Conservation (phyloP, 2,113 vertebrate genomes). For the human region GRCh38 chr7:119103001-119103500, state of each 20-base stretch:
- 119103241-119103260: neutral
- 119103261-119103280: neutral
- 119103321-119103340: neutral
- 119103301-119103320: neutral
- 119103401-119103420: neutral
- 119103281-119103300: neutral
- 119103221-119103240: neutral
- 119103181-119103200: neutral
- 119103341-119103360: neutral
- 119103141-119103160: neutral
- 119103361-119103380: neutral
- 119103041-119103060: neutral
- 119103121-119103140: neutral
- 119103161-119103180: neutral
- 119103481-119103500: neutral
- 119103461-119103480: neutral
- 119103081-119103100: neutral
- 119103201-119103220: neutral
- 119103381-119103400: neutral
- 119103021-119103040: neutral
- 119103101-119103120: neutral
- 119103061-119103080: neutral
- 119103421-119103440: accelerated
- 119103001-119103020: neutral
- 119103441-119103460: neutral